A percentile compares a stretch with the other conserved stretches of the same genome.
phyloP scores from a whole-genome alignment of 2,888 invertebrate species.

The Tetragnatha montana region DNA sequence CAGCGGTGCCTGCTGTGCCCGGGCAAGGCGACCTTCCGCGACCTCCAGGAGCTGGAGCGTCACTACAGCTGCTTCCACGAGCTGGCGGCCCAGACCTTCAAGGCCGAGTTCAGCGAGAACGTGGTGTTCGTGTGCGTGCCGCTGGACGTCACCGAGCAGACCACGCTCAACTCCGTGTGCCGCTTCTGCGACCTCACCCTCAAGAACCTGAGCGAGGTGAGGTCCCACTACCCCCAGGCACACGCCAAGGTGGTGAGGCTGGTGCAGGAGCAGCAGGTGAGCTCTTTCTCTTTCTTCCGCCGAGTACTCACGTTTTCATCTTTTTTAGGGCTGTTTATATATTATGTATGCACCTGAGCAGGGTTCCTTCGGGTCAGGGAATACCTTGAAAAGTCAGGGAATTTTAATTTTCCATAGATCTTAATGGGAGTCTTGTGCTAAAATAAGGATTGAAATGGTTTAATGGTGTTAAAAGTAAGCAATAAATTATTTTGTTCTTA shows the following conservation, averaged over 20 bases:
- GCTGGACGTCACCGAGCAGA: conserved; percentile 71
- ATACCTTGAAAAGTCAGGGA: too few species aligned
- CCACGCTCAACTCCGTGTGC: conserved; percentile 72
- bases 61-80: conserved; percentile 73
- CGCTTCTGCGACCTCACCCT: conserved; percentile 73
- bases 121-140: conserved; percentile 73
- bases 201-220: conserved; percentile 72
- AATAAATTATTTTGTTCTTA: too few species aligned
- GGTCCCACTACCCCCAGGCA: conserved; percentile 71
- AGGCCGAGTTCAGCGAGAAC: conserved; percentile 73
- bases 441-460: too few species aligned
- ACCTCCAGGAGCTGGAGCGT: conserved; percentile 70
- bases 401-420: too few species aligned
- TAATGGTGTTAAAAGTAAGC: too few species aligned
- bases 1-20: conserved; percentile 72
- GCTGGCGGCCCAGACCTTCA: conserved; percentile 71
- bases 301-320: too few species aligned
- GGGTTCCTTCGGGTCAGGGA: too few species aligned
- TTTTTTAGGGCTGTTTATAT: too few species aligned
- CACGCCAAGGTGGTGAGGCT: conserved; percentile 72
- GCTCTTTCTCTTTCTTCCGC: too few species aligned
- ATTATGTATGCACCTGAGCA: too few species aligned
- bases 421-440: too few species aligned
- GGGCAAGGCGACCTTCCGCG: conserved; percentile 61
- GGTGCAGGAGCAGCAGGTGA: conserved; percentile 71